phyloP scores from a whole-genome alignment of 2,797 vertebrate species.

The Alauda arvensis region DNA sequence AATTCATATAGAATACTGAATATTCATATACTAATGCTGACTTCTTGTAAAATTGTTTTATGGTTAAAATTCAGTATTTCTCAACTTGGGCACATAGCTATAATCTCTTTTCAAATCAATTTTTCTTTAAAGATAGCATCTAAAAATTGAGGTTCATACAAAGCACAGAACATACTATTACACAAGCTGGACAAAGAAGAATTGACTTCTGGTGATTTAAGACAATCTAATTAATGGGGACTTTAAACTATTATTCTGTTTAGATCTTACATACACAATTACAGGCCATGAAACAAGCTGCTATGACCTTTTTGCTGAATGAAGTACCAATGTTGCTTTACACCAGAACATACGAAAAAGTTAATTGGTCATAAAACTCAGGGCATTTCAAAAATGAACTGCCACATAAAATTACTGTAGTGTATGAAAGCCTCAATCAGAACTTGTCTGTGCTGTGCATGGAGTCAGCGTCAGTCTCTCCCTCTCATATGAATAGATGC shows the following conservation, averaged over 20 bases:
- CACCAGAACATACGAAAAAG: not conserved
- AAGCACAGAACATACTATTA: not conserved
- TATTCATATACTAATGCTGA: not conserved
- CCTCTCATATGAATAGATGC: slow-evolving; percentile 45
- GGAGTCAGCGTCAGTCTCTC: not conserved
- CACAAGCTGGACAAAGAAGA: not conserved
- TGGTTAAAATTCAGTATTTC: not conserved
- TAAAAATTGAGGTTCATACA: not conserved
- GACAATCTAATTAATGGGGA: slow-evolving; percentile 5
- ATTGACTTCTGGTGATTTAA: not conserved
- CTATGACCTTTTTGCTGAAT: slow-evolving; percentile 5
- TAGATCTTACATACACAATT: not conserved
- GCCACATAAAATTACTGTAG: not conserved
- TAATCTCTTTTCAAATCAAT: not conserved
- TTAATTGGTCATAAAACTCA: slow-evolving; percentile 40
- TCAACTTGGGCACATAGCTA: not conserved
- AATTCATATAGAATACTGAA: not conserved
- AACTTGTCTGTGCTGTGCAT: not conserved
- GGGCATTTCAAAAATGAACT: slow-evolving; percentile 9
- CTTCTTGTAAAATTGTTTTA: not conserved
- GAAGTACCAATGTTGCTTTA: not conserved
- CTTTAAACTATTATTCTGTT: slow-evolving; percentile 2
- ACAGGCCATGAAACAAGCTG: not conserved
- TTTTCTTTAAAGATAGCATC: slow-evolving; percentile 12
- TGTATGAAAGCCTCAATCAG: slow-evolving; percentile 1